phyloP scores from a whole-genome alignment of 2,113 vertebrate species.

The Meleagris gallopavo region DNA sequence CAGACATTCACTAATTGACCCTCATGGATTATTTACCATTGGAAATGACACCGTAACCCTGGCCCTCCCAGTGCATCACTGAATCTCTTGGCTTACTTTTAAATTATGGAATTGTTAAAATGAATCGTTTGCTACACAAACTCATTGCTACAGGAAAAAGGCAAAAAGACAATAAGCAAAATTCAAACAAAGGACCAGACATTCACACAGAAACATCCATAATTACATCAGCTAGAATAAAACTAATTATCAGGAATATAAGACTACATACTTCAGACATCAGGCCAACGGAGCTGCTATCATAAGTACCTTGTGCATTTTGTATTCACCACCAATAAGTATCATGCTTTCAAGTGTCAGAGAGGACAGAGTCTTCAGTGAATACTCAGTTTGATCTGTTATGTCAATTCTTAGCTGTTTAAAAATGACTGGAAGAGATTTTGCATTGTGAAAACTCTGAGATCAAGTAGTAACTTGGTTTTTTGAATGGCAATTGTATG shows the following conservation, averaged over 20 bases:
- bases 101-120: neutral
- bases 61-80: neutral
- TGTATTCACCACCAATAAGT: neutral
- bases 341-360: neutral
- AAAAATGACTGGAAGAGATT: neutral
- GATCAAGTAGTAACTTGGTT: neutral
- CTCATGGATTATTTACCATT: constrained; percentile 57
- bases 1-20: constrained; percentile 56
- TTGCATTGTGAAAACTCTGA: neutral
- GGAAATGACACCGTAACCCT: constrained; percentile 36
- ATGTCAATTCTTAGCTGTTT: neutral
- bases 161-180: neutral
- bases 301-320: neutral
- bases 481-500: neutral
- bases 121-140: neutral
- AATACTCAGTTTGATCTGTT: neutral
- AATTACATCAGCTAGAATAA: neutral
- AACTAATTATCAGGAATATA: neutral
- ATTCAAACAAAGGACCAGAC: constrained; percentile 7
- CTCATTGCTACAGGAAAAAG: neutral
- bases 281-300: neutral
- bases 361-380: neutral
- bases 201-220: neutral
- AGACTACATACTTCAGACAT: neutral
- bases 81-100: neutral